phyloP scores from a whole-genome alignment of 2,888 invertebrate species.

The Choristoneura rosaceana region DNA sequence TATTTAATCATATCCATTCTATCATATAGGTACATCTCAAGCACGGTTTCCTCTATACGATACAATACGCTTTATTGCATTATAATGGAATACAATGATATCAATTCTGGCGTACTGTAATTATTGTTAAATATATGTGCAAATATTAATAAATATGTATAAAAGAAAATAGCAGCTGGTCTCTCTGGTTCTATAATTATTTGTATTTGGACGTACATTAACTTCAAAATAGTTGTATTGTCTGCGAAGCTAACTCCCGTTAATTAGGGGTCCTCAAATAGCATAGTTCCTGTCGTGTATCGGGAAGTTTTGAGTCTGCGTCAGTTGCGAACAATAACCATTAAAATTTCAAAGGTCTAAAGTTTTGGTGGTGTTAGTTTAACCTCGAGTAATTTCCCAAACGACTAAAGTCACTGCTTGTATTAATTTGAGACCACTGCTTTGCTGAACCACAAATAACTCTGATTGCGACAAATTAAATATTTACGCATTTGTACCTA shows the following conservation, averaged over 20 bases:
- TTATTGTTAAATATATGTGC: too few species aligned
- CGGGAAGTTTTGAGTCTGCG: constrained; percentile 19
- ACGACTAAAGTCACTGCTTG: constrained; percentile 19
- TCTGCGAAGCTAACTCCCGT: too few species aligned
- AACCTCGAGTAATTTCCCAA: constrained; percentile 25
- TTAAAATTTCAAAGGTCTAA: constrained; percentile 32
- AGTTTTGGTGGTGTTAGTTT: constrained; percentile 11
- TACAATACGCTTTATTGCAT: too few species aligned
- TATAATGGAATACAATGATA: too few species aligned
- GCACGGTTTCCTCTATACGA: too few species aligned
- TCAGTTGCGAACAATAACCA: constrained; percentile 31
- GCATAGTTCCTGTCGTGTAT: constrained; percentile 18
- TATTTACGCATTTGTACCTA: background rate
- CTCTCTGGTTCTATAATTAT: too few species aligned
- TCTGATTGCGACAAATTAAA: constrained; percentile 1
- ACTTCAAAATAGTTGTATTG: background rate
- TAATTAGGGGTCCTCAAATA: constrained; percentile 1
- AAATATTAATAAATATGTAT: too few species aligned
- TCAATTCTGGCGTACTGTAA: too few species aligned
- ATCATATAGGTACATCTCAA: too few species aligned
- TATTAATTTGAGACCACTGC: constrained; percentile 5
- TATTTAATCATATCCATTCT: too few species aligned
- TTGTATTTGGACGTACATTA: background rate
- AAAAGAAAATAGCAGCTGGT: too few species aligned
- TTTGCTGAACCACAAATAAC: background rate